A percentile compares a stretch with the other conserved stretches of the same genome.
phyloP scores from a whole-genome alignment of 2,888 invertebrate genomes.

The Drosophila melanocephala region DNA sequence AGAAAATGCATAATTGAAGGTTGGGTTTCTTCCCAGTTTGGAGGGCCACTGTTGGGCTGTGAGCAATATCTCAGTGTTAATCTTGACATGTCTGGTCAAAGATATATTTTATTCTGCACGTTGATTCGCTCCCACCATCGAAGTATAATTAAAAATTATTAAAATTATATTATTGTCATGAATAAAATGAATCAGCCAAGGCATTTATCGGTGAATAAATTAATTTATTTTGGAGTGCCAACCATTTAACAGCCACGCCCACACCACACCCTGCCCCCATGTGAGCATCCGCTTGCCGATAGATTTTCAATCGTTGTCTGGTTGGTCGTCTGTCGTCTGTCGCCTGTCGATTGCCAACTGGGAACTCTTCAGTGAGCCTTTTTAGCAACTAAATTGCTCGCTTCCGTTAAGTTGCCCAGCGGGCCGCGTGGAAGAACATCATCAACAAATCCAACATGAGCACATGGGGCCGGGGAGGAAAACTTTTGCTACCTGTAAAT shows the following conservation, averaged over 20 bases:
- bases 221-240: background rate
- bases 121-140: background rate
- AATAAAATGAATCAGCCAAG: background rate
- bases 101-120: background rate
- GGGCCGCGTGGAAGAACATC: conserved; percentile 41
- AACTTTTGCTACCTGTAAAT: conserved; percentile 62
- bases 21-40: background rate
- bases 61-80: background rate
- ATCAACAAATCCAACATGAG: conserved; percentile 1
- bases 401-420: conserved; percentile 77
- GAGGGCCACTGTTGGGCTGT: background rate
- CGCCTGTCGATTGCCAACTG: conserved; percentile 44
- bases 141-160: background rate
- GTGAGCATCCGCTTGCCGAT: background rate
- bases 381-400: conserved; percentile 78
- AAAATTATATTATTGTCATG: background rate
- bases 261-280: background rate
- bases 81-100: background rate
- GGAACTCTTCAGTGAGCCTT: conserved; percentile 58
- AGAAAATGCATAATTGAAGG: background rate
- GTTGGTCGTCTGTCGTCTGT: conserved; percentile 15
- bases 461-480: background rate
- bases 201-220: conserved; percentile 5
- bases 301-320: conserved; percentile 57
- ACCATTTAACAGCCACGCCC: conserved; percentile 1